These are phyloP conservation scores for Platyscapa corneri DNA, from an alignment of 1,140 invertebrate species.

Conservation along the genomic window DNA sequence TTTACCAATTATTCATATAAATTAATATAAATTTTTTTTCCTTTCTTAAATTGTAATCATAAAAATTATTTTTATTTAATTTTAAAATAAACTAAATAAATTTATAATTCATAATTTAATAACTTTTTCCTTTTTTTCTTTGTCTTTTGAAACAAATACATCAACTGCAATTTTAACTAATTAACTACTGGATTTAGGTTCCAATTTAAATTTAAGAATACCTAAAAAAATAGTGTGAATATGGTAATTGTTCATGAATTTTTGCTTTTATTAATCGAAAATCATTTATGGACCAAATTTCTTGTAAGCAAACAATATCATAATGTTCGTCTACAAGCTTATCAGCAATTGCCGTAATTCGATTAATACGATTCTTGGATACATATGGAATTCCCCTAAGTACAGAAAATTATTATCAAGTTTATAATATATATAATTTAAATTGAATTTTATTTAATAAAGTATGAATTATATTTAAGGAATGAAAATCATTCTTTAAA, in stretches of 20 bases:
- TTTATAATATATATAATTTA: not conserved
- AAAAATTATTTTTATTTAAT: no score
- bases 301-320: conserved; percentile 94
- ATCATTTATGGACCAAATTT: conserved; percentile 90
- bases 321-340: conserved; percentile 81
- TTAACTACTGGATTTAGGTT: not conserved
- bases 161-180: not conserved
- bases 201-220: no score
- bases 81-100: not conserved
- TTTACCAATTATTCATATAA: no score
- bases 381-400: conserved; percentile 88
- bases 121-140: conserved; percentile 7
- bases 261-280: conserved; percentile 82
- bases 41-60: no score
- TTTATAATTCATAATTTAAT: not conserved
- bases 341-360: conserved; percentile 88
- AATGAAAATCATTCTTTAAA: not conserved
- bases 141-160: conserved; percentile 21
- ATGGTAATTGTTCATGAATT: conserved; percentile 80
- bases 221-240: conserved; percentile 96
- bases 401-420: conserved; percentile 42
- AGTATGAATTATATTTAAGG: no score
- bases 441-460: not conserved
- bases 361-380: conserved; percentile 82
- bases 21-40: no score